A percentile compares a stretch with the other conserved stretches of the same genome.
These are phyloP conservation scores for Andrena cerasifolii DNA, from an alignment of 1,140 invertebrate genomes.

Conservation along the genomic window DNA sequence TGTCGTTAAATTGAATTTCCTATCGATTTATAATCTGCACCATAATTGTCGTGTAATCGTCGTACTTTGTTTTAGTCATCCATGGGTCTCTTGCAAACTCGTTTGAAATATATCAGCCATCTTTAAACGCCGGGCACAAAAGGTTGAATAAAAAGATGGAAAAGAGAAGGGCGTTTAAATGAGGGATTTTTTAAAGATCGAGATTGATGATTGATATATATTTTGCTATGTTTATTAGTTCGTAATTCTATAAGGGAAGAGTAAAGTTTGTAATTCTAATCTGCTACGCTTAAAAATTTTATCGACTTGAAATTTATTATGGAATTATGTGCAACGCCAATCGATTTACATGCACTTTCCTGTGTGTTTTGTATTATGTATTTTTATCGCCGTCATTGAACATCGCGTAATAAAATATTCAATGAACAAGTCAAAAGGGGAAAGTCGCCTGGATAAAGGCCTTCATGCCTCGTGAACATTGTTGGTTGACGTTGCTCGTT, in stretches of 20 bases:
- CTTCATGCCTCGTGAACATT: slow-evolving; percentile 10
- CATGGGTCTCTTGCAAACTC: neutral
- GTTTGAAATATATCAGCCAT: neutral
- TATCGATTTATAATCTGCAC: neutral
- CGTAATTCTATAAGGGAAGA: too few species aligned
- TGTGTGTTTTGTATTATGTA: neutral
- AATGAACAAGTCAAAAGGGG: slow-evolving; percentile 23
- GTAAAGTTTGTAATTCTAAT: too few species aligned
- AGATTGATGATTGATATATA: too few species aligned
- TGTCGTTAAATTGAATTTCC: neutral
- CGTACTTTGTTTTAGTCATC: neutral
- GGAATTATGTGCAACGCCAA: neutral
- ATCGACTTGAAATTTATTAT: neutral
- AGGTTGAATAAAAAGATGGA: neutral
- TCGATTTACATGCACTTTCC: neutral
- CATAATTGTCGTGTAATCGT: neutral
- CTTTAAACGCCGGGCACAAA: neutral
- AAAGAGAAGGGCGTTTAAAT: too few species aligned
- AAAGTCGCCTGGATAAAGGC: slow-evolving; percentile 19
- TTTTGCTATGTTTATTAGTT: too few species aligned
- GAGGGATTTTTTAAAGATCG: neutral
- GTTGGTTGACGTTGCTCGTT: neutral
- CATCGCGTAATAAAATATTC: neutral
- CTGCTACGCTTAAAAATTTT: neutral
- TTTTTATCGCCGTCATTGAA: neutral